These are phyloP conservation scores for Drosophila kambysellisi DNA, from an alignment of 2,888 invertebrate species.

Conservation along the genomic window DNA sequence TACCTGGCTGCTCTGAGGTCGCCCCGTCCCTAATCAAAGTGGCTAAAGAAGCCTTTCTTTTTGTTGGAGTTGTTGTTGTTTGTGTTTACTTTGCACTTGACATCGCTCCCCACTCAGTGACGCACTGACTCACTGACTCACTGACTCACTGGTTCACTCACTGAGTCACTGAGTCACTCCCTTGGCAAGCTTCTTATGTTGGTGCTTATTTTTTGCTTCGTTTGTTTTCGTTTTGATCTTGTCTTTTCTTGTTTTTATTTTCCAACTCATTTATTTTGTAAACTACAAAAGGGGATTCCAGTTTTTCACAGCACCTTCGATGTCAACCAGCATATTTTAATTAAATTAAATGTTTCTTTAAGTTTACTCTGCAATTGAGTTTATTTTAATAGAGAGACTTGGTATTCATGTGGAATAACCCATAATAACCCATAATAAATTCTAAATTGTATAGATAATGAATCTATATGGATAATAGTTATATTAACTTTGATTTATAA, in stretches of 20 bases:
- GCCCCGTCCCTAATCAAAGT: slow-evolving; percentile 55
- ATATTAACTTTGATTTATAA: background rate
- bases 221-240: slow-evolving; percentile 14
- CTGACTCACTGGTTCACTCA: background rate
- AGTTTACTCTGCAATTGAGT: background rate
- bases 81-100: slow-evolving; percentile 58
- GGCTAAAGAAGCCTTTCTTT: slow-evolving; percentile 59
- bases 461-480: background rate
- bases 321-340: background rate
- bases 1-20: slow-evolving; percentile 30
- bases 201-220: slow-evolving; percentile 1
- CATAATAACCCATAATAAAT: background rate
- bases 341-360: slow-evolving; percentile 1
- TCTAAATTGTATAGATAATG: too few relatives aligned
- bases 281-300: slow-evolving; percentile 54
- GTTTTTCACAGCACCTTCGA: slow-evolving; percentile 10
- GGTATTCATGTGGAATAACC: background rate
- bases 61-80: slow-evolving; percentile 25
- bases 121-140: background rate
- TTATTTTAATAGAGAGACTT: background rate
- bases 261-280: slow-evolving; percentile 61
- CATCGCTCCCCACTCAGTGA: slow-evolving; percentile 21
- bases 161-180: background rate
- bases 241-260: slow-evolving; percentile 28
- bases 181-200: slow-evolving; percentile 18